These are phyloP conservation scores for Chloroceryle aenea DNA, from an alignment of 2,113 vertebrate species.

Conservation along the genomic window DNA sequence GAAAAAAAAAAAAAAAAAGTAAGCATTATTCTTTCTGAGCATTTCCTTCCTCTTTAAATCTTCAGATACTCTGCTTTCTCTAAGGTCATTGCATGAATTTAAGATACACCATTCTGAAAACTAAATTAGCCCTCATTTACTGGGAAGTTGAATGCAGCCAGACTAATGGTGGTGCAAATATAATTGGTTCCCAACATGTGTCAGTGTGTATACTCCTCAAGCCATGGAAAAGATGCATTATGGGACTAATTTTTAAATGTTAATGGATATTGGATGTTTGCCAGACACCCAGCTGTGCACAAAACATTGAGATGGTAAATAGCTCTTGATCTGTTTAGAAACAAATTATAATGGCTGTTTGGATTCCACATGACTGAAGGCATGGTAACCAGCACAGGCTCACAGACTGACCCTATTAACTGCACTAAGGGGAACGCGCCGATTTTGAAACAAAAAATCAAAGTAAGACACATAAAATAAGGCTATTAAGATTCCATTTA, in stretches of 20 bases:
- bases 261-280: constrained; percentile 85
- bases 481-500: constrained; percentile 58
- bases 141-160: constrained; percentile 77
- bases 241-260: constrained; percentile 87
- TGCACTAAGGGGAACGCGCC: constrained; percentile 40
- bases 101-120: constrained; percentile 78
- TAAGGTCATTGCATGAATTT: constrained; percentile 78
- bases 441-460: constrained; percentile 49
- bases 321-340: constrained; percentile 88
- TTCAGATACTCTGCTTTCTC: constrained; percentile 58
- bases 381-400: constrained; percentile 73
- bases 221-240: constrained; percentile 83
- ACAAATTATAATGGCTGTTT: constrained; percentile 84
- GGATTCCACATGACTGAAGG: constrained; percentile 79
- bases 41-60: constrained; percentile 64
- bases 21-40: constrained; percentile 48
- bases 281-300: constrained; percentile 85
- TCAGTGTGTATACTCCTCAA: constrained; percentile 77
- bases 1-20: constrained; percentile 1
- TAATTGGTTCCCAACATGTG: constrained; percentile 84
- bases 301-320: constrained; percentile 84
- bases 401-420: constrained; percentile 78
- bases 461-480: constrained; percentile 64
- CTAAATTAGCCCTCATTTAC: constrained; percentile 81
- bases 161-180: constrained; percentile 79